Base-by-base conservation (phyloP, 1,140 invertebrate genomes). In the Penaeus chinensis region DNA sequence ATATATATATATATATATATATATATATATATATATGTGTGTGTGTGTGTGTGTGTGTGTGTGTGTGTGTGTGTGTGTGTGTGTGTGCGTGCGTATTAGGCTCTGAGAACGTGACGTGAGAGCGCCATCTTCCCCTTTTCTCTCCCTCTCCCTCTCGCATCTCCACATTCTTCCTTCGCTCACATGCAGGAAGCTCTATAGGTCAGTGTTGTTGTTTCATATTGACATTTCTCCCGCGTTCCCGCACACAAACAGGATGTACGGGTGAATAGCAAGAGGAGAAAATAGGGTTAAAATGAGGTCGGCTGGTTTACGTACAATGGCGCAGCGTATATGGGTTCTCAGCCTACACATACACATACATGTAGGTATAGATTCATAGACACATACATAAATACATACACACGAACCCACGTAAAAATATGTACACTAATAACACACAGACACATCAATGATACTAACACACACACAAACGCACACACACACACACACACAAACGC, bases 11-110 rank as follows among this genome's bases (percentile, higher is more conserved):
- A 74, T 74, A 74, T 74, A 74, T 74, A 74, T 74, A 74, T n/a
- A 74, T 74, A 32, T 74, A 74, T 74, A 32, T 74, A 74, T 74
- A 74, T 32, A 8, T 74, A 74, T 74, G 10, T 74, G 7, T 74
- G 37, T 74, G 7, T 27, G 37, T 10, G 7, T 74, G 0, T 74
- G 0, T 32, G 37, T 16, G 5, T 32, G 16, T 32, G 11, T 74
- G 27, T 76, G 71, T 27, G n/a, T 76, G 71, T 76, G 71, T 76
- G 71, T 76, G 71, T 76, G 71, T 76, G 71, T 76, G 71, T 76
- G 71, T 37, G 74, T 42, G 7, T 47, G 32, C 47, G 37, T 37
- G 54, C 10, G 32, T 54, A 16, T 54, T 1, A 2, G 54, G 54
- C 16, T 13, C 5, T 54, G 63, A 24, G 82, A 83, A 20, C 24